Evolutionary conservation across 92 coral and sea anemone genomes (phyloP).

Genomic region (Porites rus): DNA sequence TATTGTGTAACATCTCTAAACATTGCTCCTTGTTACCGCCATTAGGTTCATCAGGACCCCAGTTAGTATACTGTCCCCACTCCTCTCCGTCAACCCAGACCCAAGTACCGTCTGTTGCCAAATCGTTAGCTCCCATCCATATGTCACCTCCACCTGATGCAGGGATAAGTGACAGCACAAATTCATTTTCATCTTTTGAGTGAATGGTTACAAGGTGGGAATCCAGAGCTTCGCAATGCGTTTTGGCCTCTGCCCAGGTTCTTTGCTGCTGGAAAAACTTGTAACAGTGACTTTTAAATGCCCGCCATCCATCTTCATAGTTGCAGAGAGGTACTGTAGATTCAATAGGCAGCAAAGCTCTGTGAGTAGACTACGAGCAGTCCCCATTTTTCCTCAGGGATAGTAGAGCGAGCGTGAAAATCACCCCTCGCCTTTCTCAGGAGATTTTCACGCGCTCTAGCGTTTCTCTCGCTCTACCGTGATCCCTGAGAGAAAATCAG

Average conservation of each 20-base stretch:
- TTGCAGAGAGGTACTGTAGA: background rate
- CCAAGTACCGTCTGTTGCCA: constrained; percentile 7
- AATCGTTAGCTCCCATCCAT: constrained; percentile 17
- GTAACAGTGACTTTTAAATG: background rate
- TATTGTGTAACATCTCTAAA: too few relatives aligned
- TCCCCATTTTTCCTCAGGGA: too few relatives aligned
- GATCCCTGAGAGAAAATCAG: too few relatives aligned
- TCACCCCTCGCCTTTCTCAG: too few relatives aligned
- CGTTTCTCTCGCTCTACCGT: too few relatives aligned
- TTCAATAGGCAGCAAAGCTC: too few relatives aligned
- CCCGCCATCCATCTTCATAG: background rate
- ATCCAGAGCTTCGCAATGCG: background rate
- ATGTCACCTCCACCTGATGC: too few relatives aligned
- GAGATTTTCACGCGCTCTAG: too few relatives aligned
- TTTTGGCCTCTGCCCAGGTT: background rate
- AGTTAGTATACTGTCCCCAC: background rate
- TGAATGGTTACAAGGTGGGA: background rate
- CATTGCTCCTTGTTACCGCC: too few relatives aligned
- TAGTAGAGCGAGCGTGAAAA: too few relatives aligned
- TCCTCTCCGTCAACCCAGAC: constrained; percentile 7
- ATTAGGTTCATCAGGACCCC: too few relatives aligned
- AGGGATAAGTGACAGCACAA: background rate
- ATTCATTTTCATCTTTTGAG: constrained; percentile 8
- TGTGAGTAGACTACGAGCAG: too few relatives aligned
- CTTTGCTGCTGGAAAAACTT: background rate